phyloP scores from a whole-genome alignment of 2,888 invertebrate species.

The Callinectes sapidus region DNA sequence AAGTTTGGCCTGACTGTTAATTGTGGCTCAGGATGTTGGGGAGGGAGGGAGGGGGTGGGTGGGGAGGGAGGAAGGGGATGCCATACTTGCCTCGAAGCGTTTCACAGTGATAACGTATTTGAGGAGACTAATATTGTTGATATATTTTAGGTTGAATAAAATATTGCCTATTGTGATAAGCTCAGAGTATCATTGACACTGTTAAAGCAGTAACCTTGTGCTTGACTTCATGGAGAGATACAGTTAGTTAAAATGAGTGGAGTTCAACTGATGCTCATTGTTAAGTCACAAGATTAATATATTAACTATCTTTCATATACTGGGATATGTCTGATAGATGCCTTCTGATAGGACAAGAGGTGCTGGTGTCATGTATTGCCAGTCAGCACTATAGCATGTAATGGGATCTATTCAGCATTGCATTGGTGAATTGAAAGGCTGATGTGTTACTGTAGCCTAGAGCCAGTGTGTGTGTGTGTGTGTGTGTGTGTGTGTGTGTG shows the following conservation, averaged over 20 bases:
- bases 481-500: constrained; percentile 18
- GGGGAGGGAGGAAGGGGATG: constrained; percentile 2
- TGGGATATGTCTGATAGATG: not conserved
- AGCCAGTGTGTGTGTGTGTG: not conserved
- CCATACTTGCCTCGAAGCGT: not conserved
- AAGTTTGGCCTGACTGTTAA: constrained; percentile 78
- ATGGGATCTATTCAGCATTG: not conserved
- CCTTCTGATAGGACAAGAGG: not conserved
- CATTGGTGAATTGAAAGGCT: not conserved
- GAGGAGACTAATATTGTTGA: not conserved
- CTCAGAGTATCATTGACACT: not conserved
- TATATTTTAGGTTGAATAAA: not conserved
- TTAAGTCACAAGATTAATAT: not conserved
- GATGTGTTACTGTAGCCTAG: not conserved
- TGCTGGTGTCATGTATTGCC: not conserved
- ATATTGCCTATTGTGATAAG: not conserved
- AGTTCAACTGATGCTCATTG: not conserved
- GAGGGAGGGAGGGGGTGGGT: constrained; percentile 17
- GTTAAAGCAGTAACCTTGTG: not conserved
- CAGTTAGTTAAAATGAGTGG: not conserved
- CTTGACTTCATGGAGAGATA: not conserved
- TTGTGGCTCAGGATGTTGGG: constrained; percentile 78
- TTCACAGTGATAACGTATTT: not conserved
- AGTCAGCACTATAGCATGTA: not conserved
- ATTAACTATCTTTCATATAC: not conserved